These are phyloP conservation scores for Lingula anatina DNA, from an alignment of 2,888 invertebrate species.

Conservation along the genomic window DNA sequence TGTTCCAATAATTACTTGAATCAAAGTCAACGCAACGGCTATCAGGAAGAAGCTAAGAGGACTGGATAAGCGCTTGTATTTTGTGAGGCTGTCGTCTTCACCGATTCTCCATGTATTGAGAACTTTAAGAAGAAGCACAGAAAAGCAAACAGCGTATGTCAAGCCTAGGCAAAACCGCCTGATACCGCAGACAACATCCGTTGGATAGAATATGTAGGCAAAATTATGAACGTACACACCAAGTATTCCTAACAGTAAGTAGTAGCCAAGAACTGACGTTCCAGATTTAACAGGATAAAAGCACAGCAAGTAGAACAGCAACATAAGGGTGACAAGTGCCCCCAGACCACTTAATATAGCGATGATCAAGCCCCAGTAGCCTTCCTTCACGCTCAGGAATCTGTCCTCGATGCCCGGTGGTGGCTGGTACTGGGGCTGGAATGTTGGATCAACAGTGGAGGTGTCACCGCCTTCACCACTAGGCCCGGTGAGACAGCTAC, in stretches of 20 bases:
- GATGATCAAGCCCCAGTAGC: constrained; percentile 50
- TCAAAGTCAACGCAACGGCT: constrained; percentile 33
- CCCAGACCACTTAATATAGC: constrained; percentile 48
- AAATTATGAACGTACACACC: constrained; percentile 51
- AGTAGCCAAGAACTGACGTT: constrained; percentile 52
- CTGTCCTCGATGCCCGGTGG: too few species aligned
- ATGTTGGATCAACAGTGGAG: too few species aligned
- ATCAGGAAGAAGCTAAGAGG: constrained; percentile 49
- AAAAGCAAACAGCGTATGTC: constrained; percentile 52
- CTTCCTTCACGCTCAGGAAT: too few species aligned
- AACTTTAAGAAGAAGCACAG: constrained; percentile 53
- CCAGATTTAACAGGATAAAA: constrained; percentile 50
- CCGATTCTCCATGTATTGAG: constrained; percentile 51
- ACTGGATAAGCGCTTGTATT: constrained; percentile 40
- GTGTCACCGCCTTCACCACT: too few species aligned
- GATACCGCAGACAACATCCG: constrained; percentile 48
- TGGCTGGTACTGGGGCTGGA: too few species aligned
- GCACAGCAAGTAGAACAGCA: constrained; percentile 50
- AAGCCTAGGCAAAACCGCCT: constrained; percentile 53
- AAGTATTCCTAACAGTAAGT: constrained; percentile 52
- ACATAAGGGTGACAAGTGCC: constrained; percentile 44
- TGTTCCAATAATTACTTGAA: not conserved
- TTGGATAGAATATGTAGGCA: constrained; percentile 51
- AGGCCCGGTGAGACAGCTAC: too few species aligned
- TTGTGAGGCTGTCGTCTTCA: constrained; percentile 30